A percentile compares a stretch with the other conserved stretches of the same genome.
Conservation (phyloP, 2,113 vertebrate species). For the Prietella phreatophila region DNA sequence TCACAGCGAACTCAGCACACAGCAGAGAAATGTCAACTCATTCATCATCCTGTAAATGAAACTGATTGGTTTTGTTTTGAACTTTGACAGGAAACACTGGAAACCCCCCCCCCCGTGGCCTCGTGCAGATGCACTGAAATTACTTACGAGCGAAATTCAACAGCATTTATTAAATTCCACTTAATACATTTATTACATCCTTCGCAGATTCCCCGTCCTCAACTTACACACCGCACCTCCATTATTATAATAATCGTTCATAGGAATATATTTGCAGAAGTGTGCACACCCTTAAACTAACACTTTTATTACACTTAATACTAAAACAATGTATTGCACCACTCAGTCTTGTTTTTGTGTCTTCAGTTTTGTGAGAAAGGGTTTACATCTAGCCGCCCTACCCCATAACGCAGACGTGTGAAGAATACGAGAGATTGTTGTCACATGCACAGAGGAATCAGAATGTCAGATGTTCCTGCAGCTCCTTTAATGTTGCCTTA, state of each 20-base stretch:
- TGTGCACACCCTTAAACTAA: no score
- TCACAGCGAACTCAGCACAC: slow-evolving; percentile 41
- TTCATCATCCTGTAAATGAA: slow-evolving; percentile 37
- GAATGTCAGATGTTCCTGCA: no score
- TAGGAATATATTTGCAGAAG: no score
- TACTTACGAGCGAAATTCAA: neutral
- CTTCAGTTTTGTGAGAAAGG: no score
- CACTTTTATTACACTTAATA: no score
- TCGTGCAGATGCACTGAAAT: neutral
- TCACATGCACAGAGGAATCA: no score
- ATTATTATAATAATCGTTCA: neutral
- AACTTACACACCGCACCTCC: neutral
- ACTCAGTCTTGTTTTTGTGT: no score
- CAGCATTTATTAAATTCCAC: neutral
- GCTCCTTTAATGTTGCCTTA: no score
- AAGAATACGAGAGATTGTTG: no score
- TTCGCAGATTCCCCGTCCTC: neutral
- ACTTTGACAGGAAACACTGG: neutral
- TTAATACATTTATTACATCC: neutral
- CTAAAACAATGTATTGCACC: no score
- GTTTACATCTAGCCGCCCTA: no score
- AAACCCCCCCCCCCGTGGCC: neutral
- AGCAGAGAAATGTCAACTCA: slow-evolving; percentile 30
- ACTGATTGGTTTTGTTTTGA: slow-evolving; percentile 20
- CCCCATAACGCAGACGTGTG: no score